Base-by-base conservation (phyloP, 2,888 invertebrate genomes). In the Neoitamus cyanurus region DNA sequence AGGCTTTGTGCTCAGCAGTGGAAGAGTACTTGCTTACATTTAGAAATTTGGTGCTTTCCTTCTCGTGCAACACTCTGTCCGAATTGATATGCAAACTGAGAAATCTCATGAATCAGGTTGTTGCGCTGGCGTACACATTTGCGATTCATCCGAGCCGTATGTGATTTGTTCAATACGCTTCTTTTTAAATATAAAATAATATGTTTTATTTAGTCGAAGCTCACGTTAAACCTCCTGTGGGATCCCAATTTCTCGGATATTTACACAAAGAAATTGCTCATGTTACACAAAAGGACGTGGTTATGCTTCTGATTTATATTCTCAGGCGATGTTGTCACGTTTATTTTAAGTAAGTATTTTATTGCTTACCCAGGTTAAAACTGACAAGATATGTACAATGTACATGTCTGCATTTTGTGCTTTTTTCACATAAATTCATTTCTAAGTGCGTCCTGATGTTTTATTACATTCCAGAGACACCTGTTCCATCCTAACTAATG, bases 1-100 rank as follows among this genome's bases (percentile, higher is more conserved):
- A 95, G 95, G 93, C 94, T 4, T 91, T 94, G 70, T 93, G 94
- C 87, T 93, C 93, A 87, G 93, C 93, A 20, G 91, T 95, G 25
- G 91, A 93, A 84, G 92, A 92, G 15, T 95, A 94, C 87, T 89
- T 95, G 25, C 89, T 93, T 28, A 93, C 93, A 46, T 94, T 94
- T 88, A 93, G 94, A 2, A 89, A 90, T 78, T 89, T 88, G 86
- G 88, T 91, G 1, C 88, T 90, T 0, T 87, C 88, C 1, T 87
- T 88, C 36, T 73, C 88, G 3, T 89, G 88, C 77, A 85, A 87
- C 1, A 87, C 87, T 20, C 85, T 91, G 13, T 85, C 89, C 30
- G 87, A 89, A 11, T 88, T 90, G n/a, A 87, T 88, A n/a, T 86
- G 85, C 13, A 87, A 88, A 42, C 88, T 89, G 73, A 87, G 86